Evolutionary conservation across 2,888 invertebrate species (phyloP).

Genomic region (Epirrhoe alternata): DNA sequence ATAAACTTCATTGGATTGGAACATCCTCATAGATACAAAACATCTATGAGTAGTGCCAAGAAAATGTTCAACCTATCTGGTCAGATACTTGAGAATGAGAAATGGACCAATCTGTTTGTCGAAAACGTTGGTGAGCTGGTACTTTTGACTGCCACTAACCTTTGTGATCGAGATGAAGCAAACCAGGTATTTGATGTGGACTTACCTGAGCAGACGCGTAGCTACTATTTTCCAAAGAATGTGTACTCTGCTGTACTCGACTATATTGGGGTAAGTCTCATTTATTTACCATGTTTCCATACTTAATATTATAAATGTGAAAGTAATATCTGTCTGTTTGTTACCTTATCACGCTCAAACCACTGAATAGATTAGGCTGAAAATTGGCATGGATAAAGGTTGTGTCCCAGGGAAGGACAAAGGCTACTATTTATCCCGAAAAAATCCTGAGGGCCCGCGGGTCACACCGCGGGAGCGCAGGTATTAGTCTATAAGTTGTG

Average conservation of each 20-base stretch:
- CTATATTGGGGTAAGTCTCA: slow-evolving; percentile 72
- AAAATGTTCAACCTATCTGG: slow-evolving; percentile 65
- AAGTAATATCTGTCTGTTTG: too few species aligned
- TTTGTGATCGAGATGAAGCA: slow-evolving; percentile 68
- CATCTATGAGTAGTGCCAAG: slow-evolving; percentile 52
- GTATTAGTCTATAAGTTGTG: too few species aligned
- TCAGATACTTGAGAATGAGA: slow-evolving; percentile 63
- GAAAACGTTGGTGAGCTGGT: slow-evolving; percentile 73
- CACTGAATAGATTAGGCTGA: too few species aligned
- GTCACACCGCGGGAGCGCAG: too few species aligned
- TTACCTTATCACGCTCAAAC: too few species aligned
- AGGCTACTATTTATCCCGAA: too few species aligned
- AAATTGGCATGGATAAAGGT: too few species aligned
- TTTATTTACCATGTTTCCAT: too few species aligned
- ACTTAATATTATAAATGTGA: too few species aligned
- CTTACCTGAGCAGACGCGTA: slow-evolving; percentile 60
- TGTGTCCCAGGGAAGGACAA: too few species aligned
- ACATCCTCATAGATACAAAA: slow-evolving; percentile 46
- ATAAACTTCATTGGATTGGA: slow-evolving; percentile 51
- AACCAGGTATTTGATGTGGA: slow-evolving; percentile 57
- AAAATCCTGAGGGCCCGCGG: too few species aligned
- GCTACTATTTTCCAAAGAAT: slow-evolving; percentile 69
- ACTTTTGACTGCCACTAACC: slow-evolving; percentile 58
- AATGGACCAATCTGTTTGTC: slow-evolving; percentile 70
- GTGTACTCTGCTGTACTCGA: slow-evolving; percentile 71